Evolutionary conservation across 1,140 invertebrate species (phyloP), one percentile per base, ranked within the genome.

Genomic region (Acyrthosiphon pisum): DNA sequence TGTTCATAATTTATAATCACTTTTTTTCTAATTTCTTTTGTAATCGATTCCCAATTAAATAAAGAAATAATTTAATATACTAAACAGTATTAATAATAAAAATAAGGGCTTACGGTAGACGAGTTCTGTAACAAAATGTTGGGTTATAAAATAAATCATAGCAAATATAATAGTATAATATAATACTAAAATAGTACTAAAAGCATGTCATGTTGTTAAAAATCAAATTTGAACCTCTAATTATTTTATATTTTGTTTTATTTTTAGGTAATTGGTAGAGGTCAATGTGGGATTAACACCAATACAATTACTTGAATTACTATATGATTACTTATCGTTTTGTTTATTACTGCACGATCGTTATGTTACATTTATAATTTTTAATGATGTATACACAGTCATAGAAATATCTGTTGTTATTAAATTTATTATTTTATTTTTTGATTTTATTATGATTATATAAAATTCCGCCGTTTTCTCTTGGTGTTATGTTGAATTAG

Each of bases 341-440:
- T 20, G 76, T 81, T 26, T 84, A 92, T 83, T 81, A 81, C 26
- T 81, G 60, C 60, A 91, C 30, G 22, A 91, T 91, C 81, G 68
- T 91, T 91, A 91, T 60, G 90, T 83, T 91, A 91, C 50, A 91
- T 46, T 84, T 50, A 84, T 92, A 53, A 93, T 56, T 81, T 68
- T 53, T 84, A 56, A 18, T 53, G n/a, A 86, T 93, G 81, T 93
- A 56, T 53, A 56, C 91, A 93, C 46, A 93, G 48, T 92, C 26
- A 68, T 93, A 84, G 35, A 53, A 84, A 86, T 84, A 93, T 84
- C 48, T 93, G 81, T 93, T 93, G 81, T 93, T 93, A 93, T 84
- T 86, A 86, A 41, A 50, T 93, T 44, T 84, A 92, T 91, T 91
- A 91, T 48, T 53, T 91, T 91, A 76, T 91, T 92, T 92, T 86